phyloP scores from a whole-genome alignment of 2,113 vertebrate genomes.

The Anguilla rostrata region DNA sequence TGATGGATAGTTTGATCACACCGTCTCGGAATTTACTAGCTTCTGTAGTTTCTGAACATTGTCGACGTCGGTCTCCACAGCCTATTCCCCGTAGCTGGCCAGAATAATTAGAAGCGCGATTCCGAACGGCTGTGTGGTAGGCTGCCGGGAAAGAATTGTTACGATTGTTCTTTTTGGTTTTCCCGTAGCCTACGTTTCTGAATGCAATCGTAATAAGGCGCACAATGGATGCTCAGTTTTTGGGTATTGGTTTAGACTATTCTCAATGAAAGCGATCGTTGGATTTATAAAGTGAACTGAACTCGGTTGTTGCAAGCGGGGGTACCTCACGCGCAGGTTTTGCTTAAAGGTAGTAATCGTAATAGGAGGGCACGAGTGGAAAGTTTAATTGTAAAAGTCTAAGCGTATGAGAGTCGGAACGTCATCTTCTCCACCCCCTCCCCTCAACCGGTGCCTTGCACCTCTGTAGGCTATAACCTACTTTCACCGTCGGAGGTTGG shows the following conservation, averaged over 20 bases:
- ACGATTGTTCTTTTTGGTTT: not conserved
- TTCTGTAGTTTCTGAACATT: not conserved
- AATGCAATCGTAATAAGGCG: not conserved
- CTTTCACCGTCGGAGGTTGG: conserved; percentile 1
- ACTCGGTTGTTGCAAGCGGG: not conserved
- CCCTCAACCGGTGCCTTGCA: not conserved
- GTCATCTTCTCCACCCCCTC: not conserved
- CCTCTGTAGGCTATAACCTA: conserved; percentile 10
- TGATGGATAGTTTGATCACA: not conserved
- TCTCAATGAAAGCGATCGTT: not conserved
- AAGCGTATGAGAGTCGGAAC: conserved; percentile 13
- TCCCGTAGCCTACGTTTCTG: not conserved
- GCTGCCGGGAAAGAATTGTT: not conserved
- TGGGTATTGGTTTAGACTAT: not conserved
- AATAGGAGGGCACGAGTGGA: conserved; percentile 7
- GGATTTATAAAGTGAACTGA: not conserved
- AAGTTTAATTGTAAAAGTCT: conserved; percentile 31
- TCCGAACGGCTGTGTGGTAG: not conserved
- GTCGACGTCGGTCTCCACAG: not conserved
- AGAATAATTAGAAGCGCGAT: not conserved
- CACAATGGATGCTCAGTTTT: not conserved
- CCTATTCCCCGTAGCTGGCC: not conserved
- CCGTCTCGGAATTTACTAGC: not conserved
- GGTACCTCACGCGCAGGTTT: not conserved
- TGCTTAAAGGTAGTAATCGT: not conserved